Evolutionary conservation across 2,888 invertebrate species (phyloP), one percentile per base, ranked within the genome.

Genomic region (Zootermopsis nevadensis): DNA sequence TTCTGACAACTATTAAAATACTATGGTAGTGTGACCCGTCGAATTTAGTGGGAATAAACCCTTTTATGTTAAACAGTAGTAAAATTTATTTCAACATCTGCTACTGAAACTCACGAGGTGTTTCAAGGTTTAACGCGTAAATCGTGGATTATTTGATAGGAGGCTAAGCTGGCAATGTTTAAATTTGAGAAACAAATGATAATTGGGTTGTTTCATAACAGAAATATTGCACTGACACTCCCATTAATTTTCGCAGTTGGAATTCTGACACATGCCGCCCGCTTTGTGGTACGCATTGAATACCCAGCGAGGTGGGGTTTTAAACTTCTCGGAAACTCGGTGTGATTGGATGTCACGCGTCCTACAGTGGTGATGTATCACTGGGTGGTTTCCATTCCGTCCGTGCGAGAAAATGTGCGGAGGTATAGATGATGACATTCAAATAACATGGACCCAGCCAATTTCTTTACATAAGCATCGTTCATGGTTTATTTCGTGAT

Each of bases 171-270:
- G n/a, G 27, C n/a, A n/a, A n/a, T n/a, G n/a, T 60, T 60, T 27
- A n/a, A n/a, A 27, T 8, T 60, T n/a, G 60, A 60, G 60, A n/a
- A 60, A 15, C 8, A 22, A 15, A 24, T 31, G 10, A 69, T 69
- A 69, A 69, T 31, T 31, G 31, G 33, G 69, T 31, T 15, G 7
- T 69, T 69, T 33, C 2, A 22, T 33, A 31, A 15, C 19, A 27
- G 69, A 69, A 69, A 69, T 27, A 31, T 33, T 33, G 30, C 1
- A 69, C 4, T 15, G 30, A 69, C 69, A 33, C 69, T 6, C 33
- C 69, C 69, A 69, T 69, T 69, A 69, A 69, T 69, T 69, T 22
- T 4, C 69, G 24, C 69, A 69, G 69, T 69, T 22, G 69, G 69
- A 31, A 2, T 33, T 31, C 19, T 19, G 69, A 69, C 60, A 60